A percentile compares a stretch with the other conserved stretches of the same genome.
phyloP scores from a whole-genome alignment of 2,113 vertebrate species.

The Hypocryptadius cinnamomeus region DNA sequence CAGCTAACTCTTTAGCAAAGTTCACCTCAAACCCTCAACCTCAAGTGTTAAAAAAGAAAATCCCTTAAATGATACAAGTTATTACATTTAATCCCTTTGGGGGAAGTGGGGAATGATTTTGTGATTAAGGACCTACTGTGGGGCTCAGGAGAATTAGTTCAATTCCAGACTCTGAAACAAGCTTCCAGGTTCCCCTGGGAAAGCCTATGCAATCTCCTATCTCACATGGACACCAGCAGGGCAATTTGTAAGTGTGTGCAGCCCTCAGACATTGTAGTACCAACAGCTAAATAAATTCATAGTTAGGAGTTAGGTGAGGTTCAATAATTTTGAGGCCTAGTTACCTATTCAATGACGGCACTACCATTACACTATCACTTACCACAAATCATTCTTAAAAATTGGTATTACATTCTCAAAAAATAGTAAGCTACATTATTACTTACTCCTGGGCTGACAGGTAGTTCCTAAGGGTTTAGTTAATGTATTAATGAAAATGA shows the following conservation, averaged over 20 bases:
- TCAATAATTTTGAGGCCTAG: neutral
- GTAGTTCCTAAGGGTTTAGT: neutral
- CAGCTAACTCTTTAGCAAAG: neutral
- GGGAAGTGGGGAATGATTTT: constrained; percentile 43
- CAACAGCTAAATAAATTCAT: neutral
- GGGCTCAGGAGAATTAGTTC: constrained; percentile 49
- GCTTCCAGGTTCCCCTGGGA: constrained; percentile 18
- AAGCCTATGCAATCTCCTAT: neutral
- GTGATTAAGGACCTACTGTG: constrained; percentile 55
- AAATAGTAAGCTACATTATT: neutral
- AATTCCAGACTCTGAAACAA: constrained; percentile 34
- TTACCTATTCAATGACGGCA: neutral
- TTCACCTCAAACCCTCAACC: constrained; percentile 18
- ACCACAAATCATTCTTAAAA: neutral
- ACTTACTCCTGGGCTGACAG: neutral
- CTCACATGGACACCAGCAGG: neutral
- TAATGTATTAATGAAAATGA: neutral
- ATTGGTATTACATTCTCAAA: neutral
- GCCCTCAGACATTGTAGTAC: neutral
- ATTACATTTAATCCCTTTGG: constrained; percentile 39
- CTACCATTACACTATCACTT: neutral
- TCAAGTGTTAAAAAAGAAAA: constrained; percentile 35
- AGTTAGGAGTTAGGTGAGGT: neutral
- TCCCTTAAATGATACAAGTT: constrained; percentile 40
- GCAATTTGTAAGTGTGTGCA: neutral